Evolutionary conservation across 2,888 invertebrate species (phyloP).

Genomic region (Hetaerina titia): DNA sequence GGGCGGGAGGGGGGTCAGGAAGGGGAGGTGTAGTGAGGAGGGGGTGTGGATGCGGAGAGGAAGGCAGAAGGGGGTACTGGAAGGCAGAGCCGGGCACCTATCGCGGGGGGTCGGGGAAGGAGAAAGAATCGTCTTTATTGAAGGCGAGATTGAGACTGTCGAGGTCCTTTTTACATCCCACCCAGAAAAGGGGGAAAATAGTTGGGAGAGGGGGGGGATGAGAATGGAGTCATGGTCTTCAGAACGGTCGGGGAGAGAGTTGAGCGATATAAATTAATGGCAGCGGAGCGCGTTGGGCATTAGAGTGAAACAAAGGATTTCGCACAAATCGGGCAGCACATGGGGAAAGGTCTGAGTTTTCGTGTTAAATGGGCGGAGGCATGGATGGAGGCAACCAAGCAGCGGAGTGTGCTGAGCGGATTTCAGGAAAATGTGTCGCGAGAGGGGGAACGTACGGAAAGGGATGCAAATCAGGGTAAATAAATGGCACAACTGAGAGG

Average conservation of each 20-base stretch:
- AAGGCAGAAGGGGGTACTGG: not conserved
- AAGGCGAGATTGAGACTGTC: not conserved
- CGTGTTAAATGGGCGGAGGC: not conserved
- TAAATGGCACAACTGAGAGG: not conserved
- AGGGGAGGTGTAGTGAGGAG: too few relatives aligned
- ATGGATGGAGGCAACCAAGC: not conserved
- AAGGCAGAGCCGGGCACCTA: not conserved
- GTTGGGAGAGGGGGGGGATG: too few relatives aligned
- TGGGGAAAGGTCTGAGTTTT: not conserved
- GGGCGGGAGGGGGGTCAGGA: too few relatives aligned
- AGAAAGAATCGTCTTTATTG: slow-evolving; percentile 37
- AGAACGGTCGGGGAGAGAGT: not conserved
- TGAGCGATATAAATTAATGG: slow-evolving; percentile 47
- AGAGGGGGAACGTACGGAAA: not conserved
- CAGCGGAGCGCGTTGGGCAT: slow-evolving; percentile 11
- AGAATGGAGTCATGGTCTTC: too few relatives aligned
- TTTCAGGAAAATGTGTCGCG: not conserved
- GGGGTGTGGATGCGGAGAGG: too few relatives aligned
- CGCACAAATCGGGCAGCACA: slow-evolving; percentile 39
- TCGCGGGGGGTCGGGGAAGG: not conserved
- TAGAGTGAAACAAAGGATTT: slow-evolving; percentile 48
- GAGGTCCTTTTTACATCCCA: slow-evolving; percentile 15
- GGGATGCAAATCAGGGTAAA: not conserved
- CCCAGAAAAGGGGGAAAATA: not conserved
- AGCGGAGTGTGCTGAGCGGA: not conserved